phyloP scores from a whole-genome alignment of 2,113 vertebrate species.

The Oryzias woworae region DNA sequence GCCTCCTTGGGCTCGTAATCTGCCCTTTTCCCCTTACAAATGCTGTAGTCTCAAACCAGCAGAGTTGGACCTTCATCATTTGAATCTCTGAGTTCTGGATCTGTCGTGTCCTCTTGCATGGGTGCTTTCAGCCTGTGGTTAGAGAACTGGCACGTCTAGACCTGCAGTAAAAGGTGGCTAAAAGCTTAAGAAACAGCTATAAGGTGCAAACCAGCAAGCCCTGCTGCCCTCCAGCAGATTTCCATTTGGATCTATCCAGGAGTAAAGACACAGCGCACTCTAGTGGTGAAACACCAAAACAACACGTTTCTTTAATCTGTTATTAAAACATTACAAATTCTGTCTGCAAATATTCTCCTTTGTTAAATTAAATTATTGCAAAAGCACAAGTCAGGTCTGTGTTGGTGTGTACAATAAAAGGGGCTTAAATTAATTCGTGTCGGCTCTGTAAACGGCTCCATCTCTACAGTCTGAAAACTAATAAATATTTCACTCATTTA shows the following conservation, averaged over 20 bases:
- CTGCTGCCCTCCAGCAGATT: not conserved
- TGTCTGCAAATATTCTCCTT: constrained; percentile 60
- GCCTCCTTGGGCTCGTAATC: too few species aligned
- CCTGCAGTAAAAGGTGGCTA: too few species aligned
- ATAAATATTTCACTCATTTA: constrained; percentile 67
- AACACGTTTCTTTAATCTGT: constrained; percentile 48
- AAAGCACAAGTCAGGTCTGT: constrained; percentile 43
- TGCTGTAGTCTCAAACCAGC: too few species aligned
- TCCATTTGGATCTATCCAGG: not conserved
- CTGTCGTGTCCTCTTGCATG: too few species aligned
- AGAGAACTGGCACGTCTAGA: too few species aligned
- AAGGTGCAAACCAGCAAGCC: too few species aligned
- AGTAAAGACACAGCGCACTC: constrained; percentile 53
- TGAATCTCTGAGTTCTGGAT: too few species aligned
- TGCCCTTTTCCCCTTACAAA: too few species aligned
- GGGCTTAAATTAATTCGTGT: constrained; percentile 32
- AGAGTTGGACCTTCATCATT: too few species aligned
- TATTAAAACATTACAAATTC: constrained; percentile 75
- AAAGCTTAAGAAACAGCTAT: too few species aligned
- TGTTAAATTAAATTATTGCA: constrained; percentile 64
- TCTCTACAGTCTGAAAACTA: constrained; percentile 46
- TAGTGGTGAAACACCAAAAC: constrained; percentile 45
- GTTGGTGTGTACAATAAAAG: constrained; percentile 37
- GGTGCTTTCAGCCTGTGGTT: too few species aligned
- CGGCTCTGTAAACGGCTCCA: constrained; percentile 16